Evolutionary conservation across 2,113 vertebrate species (phyloP).

Genomic region (Mustela lutreola): DNA sequence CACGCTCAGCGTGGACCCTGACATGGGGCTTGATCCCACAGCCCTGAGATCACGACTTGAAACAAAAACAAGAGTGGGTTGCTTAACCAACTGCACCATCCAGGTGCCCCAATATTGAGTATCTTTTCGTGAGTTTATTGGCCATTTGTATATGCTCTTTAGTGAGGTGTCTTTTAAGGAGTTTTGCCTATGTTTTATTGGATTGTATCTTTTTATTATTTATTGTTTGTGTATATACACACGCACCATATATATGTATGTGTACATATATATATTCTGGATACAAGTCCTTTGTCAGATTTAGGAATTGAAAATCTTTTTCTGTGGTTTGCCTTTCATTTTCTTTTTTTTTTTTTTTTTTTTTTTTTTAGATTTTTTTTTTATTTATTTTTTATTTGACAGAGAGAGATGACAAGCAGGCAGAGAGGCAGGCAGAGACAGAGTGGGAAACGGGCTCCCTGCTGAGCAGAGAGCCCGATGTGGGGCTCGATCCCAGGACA

Average conservation of each 20-base stretch:
- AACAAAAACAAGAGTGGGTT: neutral
- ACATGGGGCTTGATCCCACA: neutral
- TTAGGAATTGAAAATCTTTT: neutral
- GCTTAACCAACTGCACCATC: neutral
- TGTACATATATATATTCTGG: neutral
- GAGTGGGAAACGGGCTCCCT: no score
- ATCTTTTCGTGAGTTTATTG: neutral
- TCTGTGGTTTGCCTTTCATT: neutral
- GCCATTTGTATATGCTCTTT: neutral
- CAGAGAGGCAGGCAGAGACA: no score
- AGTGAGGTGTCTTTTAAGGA: neutral
- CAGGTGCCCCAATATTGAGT: neutral
- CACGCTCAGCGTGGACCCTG: neutral
- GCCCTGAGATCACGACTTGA: neutral
- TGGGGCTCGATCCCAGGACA: no score
- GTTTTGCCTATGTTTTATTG: neutral
- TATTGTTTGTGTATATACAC: no score
- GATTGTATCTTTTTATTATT: neutral
- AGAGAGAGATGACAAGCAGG: no score
- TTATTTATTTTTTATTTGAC: no score
- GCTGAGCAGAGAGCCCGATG: no score
- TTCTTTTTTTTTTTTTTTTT: no score
- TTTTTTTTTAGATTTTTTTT: no score
- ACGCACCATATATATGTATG: no score
- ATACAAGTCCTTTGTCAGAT: neutral